These are phyloP conservation scores for Pocillopora grandis DNA, from an alignment of 92 coral and sea anemone genomes.

Conservation along the genomic window DNA sequence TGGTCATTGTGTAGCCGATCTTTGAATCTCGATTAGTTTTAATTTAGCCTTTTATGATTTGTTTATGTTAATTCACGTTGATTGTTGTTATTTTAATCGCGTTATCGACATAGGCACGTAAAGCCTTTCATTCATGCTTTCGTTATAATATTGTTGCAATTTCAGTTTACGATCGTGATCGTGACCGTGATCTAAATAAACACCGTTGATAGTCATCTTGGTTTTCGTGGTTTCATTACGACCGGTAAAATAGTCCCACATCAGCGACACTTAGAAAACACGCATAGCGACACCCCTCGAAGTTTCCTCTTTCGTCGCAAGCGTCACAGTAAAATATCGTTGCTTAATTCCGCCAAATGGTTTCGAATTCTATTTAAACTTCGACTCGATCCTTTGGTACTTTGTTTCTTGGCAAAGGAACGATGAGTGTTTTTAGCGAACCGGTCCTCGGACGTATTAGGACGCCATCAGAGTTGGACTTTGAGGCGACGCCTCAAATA, in stretches of 20 bases:
- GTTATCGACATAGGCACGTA: too few relatives aligned
- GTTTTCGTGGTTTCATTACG: neutral
- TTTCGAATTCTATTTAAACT: neutral
- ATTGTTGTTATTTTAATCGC: too few relatives aligned
- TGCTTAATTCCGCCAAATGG: neutral
- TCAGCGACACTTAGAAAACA: neutral
- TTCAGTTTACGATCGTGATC: too few relatives aligned
- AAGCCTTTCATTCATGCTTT: too few relatives aligned
- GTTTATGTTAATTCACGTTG: too few relatives aligned
- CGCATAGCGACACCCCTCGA: too few relatives aligned
- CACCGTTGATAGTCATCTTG: neutral
- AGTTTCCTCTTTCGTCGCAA: neutral
- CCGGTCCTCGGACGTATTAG: neutral
- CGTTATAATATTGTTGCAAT: too few relatives aligned
- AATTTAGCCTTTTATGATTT: too few relatives aligned
- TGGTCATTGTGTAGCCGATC: too few relatives aligned
- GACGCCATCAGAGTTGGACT: neutral
- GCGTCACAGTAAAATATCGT: neutral
- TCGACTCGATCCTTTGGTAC: neutral
- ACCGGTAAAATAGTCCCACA: constrained; percentile 18
- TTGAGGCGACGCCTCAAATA: neutral
- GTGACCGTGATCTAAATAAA: neutral
- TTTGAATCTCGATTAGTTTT: too few relatives aligned
- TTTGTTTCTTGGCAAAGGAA: neutral
- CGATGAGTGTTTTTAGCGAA: neutral